Percentiles rank a stretch among this genome's conserved stretches.
Evolutionary conservation across 2,888 invertebrate genomes (phyloP).

Genomic region (Erebia aethiops): DNA sequence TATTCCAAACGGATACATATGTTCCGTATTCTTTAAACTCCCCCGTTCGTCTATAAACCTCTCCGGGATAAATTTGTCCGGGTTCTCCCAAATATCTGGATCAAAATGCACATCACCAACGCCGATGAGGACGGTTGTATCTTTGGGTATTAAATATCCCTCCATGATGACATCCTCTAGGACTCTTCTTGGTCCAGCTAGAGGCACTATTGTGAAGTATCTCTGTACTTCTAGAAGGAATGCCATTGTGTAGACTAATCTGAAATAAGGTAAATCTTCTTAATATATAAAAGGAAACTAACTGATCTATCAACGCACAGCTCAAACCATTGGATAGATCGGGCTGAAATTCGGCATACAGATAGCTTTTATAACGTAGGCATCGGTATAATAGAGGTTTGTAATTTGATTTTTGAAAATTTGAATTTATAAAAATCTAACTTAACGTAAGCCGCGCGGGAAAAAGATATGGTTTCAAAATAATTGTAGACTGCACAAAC

Average conservation of each 20-base stretch:
- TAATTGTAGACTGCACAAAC: too few species aligned
- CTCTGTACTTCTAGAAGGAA: constrained; percentile 83
- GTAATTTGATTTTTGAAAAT: too few species aligned
- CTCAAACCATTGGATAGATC: too few species aligned
- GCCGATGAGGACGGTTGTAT: constrained; percentile 81
- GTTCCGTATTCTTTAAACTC: constrained; percentile 75
- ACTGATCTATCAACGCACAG: too few species aligned
- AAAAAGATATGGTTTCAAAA: too few species aligned
- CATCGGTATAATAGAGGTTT: too few species aligned
- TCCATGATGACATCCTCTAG: constrained; percentile 62
- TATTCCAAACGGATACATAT: constrained; percentile 85
- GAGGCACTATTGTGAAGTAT: constrained; percentile 78
- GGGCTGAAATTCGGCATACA: too few species aligned
- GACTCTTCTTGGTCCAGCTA: constrained; percentile 79
- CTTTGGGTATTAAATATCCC: constrained; percentile 73
- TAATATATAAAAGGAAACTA: neutral
- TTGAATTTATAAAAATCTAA: too few species aligned
- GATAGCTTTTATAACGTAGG: too few species aligned
- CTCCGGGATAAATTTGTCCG: constrained; percentile 84
- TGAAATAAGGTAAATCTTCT: constrained; percentile 42
- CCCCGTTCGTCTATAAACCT: constrained; percentile 84
- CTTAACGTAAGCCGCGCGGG: too few species aligned
- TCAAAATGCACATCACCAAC: constrained; percentile 78
- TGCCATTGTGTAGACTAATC: constrained; percentile 79
- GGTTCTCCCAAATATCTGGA: constrained; percentile 81